Conservation (phyloP, 2,888 invertebrate genomes). For the Hydrotaea diabolus region DNA sequence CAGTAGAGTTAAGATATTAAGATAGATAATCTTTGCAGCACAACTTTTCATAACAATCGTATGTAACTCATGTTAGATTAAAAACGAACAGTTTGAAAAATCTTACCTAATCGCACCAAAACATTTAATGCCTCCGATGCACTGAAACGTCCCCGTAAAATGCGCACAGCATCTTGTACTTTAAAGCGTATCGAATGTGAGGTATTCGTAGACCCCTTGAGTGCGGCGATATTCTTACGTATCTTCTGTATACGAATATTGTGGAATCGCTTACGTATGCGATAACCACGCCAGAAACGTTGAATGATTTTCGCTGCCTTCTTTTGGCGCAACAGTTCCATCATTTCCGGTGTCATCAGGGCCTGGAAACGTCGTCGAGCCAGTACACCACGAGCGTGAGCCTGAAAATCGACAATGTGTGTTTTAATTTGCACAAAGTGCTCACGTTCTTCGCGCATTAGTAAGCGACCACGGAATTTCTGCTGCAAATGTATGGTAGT, state of each 20-base stretch:
- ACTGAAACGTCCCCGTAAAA: slow-evolving; percentile 76
- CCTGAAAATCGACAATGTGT: slow-evolving; percentile 72
- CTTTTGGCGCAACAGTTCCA: slow-evolving; percentile 79
- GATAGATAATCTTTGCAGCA: too few species aligned
- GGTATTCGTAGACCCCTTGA: slow-evolving; percentile 71
- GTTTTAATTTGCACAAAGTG: slow-evolving; percentile 69
- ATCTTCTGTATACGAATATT: slow-evolving; percentile 73
- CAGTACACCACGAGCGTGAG: slow-evolving; percentile 82
- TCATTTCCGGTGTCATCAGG: slow-evolving; percentile 81
- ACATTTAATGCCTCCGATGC: slow-evolving; percentile 76
- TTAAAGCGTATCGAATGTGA: slow-evolving; percentile 76
- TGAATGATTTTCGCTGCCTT: slow-evolving; percentile 86
- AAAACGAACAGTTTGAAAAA: too few species aligned
- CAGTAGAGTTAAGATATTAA: too few species aligned
- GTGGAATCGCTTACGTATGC: slow-evolving; percentile 75
- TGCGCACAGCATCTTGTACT: slow-evolving; percentile 76
- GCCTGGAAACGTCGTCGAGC: slow-evolving; percentile 81
- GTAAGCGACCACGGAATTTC: slow-evolving; percentile 80
- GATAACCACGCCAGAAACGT: slow-evolving; percentile 83
- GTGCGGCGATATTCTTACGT: slow-evolving; percentile 73
- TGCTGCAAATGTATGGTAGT: slow-evolving; percentile 75
- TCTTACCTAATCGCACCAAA: slow-evolving; percentile 76
- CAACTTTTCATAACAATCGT: too few species aligned
- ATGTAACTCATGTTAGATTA: too few species aligned
- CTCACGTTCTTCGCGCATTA: slow-evolving; percentile 78